Base-by-base conservation (phyloP, 2,797 vertebrate genomes). In the Syngnathus acus region DNA sequence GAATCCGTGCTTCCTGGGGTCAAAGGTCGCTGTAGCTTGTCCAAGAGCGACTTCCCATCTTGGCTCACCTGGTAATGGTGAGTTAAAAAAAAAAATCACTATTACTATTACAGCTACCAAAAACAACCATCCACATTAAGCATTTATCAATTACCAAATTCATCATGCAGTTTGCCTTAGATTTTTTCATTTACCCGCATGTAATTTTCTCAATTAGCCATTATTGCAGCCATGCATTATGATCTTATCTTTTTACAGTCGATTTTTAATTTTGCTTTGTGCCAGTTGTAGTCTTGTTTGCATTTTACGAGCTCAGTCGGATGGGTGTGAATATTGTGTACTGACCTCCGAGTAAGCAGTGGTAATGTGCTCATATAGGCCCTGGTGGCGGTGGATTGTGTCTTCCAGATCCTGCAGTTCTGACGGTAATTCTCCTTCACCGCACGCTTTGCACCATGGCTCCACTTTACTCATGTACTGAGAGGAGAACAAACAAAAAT, bases 391-490 rank as follows among this genome's bases (percentile, higher is more conserved):
- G 75, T 99, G 97, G 68, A 99, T 99, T 59, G 94, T 96, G 32
- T 98, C 97, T 82, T 99, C 97, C 72, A 99, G 91, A 80, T 99
- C 97, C 84, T 98, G 97, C 13, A 99, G 93, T 79, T 99, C 97
- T 0, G 95, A 95, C 1, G 97, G 97, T 79, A 99, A 93, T 48
- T 98, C 96, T 38, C 97, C 96, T 65, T 99, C 95, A 1, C 95
- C 96, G 38, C 96, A 99, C 0, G 96, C 96, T 83, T 99, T 98
- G 80, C 95, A 98, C 97, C 97, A 99, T 0, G 96, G 93, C 81
- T 99, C 96, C 82, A 99, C 95, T 45, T 97, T 98, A 86, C 92
- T 93, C 96, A 99, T 95, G 69, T 99, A 99, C 97, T 98, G 67
- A 0, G 39, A 32, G 66, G 39, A 75, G 6, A 63, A 70, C 3